Evolutionary conservation across 2,888 invertebrate genomes (phyloP).

Genomic region (Catocala nupta): DNA sequence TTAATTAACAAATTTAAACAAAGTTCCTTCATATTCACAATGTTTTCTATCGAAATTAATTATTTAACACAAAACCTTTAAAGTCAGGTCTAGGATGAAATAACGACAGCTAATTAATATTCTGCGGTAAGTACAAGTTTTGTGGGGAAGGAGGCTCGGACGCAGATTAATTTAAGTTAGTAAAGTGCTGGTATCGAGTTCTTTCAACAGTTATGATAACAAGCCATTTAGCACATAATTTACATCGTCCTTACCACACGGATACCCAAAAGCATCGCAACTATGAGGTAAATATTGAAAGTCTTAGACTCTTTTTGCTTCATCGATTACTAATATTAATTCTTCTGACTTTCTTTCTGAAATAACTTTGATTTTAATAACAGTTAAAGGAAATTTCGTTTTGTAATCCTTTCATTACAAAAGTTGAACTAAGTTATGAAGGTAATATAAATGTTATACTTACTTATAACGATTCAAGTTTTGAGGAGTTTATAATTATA

Average conservation of each 20-base stretch:
- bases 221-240: slow-evolving; percentile 9
- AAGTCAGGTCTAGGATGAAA: background rate
- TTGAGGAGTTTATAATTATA: background rate
- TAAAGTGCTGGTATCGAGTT: slow-evolving; percentile 37
- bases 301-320: background rate
- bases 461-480: background rate
- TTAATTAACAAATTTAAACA: slow-evolving; percentile 32
- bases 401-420: background rate
- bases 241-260: background rate
- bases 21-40: slow-evolving; percentile 19
- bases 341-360: background rate
- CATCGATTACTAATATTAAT: background rate
- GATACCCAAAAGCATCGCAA: background rate
- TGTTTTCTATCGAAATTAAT: slow-evolving; percentile 12
- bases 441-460: background rate
- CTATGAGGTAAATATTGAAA: background rate
- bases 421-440: background rate
- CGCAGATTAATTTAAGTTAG: slow-evolving; percentile 44
- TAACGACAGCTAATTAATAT: background rate
- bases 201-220: slow-evolving; percentile 30
- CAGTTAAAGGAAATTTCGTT: background rate
- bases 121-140: slow-evolving; percentile 22
- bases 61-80: slow-evolving; percentile 3
- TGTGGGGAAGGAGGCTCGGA: background rate
- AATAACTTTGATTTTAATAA: no score